Evolutionary conservation across 1,140 invertebrate genomes (phyloP).

Genomic region (Euwallacea similis): DNA sequence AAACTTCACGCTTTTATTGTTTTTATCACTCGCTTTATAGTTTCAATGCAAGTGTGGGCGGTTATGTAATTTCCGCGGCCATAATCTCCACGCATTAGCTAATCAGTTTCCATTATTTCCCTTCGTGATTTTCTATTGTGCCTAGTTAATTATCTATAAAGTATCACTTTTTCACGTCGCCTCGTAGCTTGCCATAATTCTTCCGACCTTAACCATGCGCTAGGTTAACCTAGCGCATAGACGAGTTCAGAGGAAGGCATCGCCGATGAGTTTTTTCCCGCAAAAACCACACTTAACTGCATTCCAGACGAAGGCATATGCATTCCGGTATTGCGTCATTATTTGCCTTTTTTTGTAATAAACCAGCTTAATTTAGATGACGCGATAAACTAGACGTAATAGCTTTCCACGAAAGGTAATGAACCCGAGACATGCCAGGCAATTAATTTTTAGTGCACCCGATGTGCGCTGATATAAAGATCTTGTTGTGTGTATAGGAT

Average conservation of each 20-base stretch:
- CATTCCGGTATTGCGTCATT: not conserved
- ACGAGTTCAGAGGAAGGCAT: no score
- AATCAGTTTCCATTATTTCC: conserved; percentile 5
- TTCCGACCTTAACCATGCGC: not conserved
- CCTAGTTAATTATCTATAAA: no score
- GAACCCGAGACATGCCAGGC: conserved; percentile 27
- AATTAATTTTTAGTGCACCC: conserved; percentile 33
- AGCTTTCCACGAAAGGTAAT: conserved; percentile 33
- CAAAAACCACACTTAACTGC: not conserved
- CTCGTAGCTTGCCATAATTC: not conserved
- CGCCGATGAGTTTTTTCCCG: no score
- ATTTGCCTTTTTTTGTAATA: conserved; percentile 2
- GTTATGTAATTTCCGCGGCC: conserved; percentile 14
- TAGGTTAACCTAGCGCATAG: no score
- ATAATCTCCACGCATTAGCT: conserved; percentile 6
- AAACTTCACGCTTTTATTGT: conserved; percentile 20
- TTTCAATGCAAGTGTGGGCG: conserved; percentile 14
- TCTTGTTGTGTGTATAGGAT: not conserved
- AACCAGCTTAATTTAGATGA: conserved; percentile 5
- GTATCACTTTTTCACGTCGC: no score
- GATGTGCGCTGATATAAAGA: conserved; percentile 8
- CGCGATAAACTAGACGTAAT: conserved; percentile 2
- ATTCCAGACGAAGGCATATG: not conserved
- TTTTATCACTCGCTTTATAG: conserved; percentile 1
- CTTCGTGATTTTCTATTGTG: not conserved